These are phyloP conservation scores for Trachelus stipa DNA, from an alignment of 2,888 invertebrate genomes.

Conservation along the genomic window DNA sequence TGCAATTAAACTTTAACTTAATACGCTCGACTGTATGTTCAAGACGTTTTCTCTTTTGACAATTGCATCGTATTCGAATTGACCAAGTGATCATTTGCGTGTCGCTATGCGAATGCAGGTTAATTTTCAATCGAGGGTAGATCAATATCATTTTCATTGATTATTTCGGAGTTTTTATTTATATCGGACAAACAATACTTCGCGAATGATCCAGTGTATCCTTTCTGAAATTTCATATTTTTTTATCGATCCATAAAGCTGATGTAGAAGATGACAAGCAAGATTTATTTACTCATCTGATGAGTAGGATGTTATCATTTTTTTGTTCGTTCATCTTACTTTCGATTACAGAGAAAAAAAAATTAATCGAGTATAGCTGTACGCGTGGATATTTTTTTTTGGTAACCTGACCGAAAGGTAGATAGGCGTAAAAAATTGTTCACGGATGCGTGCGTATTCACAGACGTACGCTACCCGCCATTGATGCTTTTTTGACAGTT, in stretches of 20 bases:
- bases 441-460: neutral
- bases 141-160: neutral
- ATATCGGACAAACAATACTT: neutral
- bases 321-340: neutral
- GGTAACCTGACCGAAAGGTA: neutral
- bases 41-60: neutral
- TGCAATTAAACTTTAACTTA: slow-evolving; percentile 33
- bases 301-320: neutral
- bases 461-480: neutral
- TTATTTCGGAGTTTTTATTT: neutral
- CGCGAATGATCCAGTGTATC: neutral
- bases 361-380: neutral
- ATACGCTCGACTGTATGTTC: neutral
- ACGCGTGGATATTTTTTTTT: neutral
- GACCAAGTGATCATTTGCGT: no score
- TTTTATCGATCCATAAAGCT: neutral
- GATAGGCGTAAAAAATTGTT: neutral
- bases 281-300: neutral
- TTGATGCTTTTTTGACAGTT: no score
- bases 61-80: no score
- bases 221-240: neutral
- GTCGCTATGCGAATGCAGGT: no score
- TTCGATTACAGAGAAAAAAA: neutral
- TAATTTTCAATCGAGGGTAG: no score
- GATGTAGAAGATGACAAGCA: neutral